phyloP scores from a whole-genome alignment of 2,888 invertebrate species.

The Lymantria dispar region DNA sequence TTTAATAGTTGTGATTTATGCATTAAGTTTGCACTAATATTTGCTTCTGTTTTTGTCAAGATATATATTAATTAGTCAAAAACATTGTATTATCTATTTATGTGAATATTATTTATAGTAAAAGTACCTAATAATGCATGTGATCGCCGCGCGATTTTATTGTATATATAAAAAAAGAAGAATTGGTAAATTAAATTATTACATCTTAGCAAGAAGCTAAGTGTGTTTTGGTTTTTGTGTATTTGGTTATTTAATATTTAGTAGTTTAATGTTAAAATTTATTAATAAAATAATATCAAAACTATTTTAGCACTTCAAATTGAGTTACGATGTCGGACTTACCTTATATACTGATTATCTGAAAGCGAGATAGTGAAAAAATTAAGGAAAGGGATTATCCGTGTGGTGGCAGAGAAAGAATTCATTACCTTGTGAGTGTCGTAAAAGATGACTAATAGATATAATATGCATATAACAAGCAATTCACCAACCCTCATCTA shows the following conservation, averaged over 20 bases:
- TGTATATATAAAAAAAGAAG: constrained; percentile 20
- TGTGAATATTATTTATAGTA: constrained; percentile 6
- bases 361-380: too few relatives aligned
- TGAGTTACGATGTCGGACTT: not conserved
- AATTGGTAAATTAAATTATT: constrained; percentile 12
- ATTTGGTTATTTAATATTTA: not conserved
- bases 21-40: constrained; percentile 3
- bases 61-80: constrained; percentile 18
- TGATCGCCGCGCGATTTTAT: constrained; percentile 16
- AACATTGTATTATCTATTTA: constrained; percentile 19
- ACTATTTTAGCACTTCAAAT: not conserved
- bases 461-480: too few relatives aligned
- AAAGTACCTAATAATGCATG: constrained; percentile 3
- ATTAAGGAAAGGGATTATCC: too few relatives aligned
- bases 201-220: constrained; percentile 17
- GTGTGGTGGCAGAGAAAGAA: too few relatives aligned
- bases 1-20: constrained; percentile 2
- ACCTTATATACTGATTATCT: not conserved
- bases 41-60: constrained; percentile 18
- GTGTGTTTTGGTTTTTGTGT: not conserved
- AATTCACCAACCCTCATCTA: too few relatives aligned
- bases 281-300: not conserved
- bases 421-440: too few relatives aligned
- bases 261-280: not conserved
- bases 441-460: too few relatives aligned